These are phyloP conservation scores for Okamejei kenojei DNA, from an alignment of 2,797 vertebrate species.

Conservation along the genomic window DNA sequence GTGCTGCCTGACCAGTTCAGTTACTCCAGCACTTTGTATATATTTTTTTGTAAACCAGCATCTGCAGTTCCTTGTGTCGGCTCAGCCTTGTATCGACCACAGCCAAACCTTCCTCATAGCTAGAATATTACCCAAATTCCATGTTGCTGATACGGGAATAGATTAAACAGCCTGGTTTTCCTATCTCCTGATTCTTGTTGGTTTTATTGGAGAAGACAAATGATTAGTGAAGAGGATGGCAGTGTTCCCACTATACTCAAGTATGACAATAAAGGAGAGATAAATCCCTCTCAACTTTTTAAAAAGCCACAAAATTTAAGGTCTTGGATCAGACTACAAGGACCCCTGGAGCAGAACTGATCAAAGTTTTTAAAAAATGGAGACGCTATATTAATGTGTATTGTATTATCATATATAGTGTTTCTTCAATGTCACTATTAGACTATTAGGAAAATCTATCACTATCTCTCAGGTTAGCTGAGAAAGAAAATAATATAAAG, in stretches of 20 bases:
- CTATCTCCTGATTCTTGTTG: neutral
- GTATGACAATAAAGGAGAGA: neutral
- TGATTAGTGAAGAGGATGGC: neutral
- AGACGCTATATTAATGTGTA: neutral
- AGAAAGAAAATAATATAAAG: neutral
- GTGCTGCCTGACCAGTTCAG: too few relatives aligned
- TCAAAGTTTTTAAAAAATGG: neutral
- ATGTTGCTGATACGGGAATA: neutral
- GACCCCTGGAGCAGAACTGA: neutral
- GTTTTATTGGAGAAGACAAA: neutral
- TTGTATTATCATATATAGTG: slow-evolving; percentile 27
- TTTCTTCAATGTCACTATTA: slow-evolving; percentile 1
- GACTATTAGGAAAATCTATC: neutral
- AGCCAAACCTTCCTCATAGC: too few relatives aligned
- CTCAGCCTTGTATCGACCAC: too few relatives aligned
- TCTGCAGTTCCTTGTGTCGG: too few relatives aligned
- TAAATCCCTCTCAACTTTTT: neutral
- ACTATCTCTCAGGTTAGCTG: neutral
- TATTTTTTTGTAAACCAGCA: too few relatives aligned
- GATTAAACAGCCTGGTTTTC: neutral
- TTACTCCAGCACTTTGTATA: too few relatives aligned
- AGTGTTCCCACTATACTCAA: neutral
- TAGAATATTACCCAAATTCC: too few relatives aligned
- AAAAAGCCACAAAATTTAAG: neutral
- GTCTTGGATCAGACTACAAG: neutral